Percentiles rank a stretch among this genome's conserved stretches.
phyloP scores from a whole-genome alignment of 2,113 vertebrate genomes.

The Erythrolamprus reginae region DNA sequence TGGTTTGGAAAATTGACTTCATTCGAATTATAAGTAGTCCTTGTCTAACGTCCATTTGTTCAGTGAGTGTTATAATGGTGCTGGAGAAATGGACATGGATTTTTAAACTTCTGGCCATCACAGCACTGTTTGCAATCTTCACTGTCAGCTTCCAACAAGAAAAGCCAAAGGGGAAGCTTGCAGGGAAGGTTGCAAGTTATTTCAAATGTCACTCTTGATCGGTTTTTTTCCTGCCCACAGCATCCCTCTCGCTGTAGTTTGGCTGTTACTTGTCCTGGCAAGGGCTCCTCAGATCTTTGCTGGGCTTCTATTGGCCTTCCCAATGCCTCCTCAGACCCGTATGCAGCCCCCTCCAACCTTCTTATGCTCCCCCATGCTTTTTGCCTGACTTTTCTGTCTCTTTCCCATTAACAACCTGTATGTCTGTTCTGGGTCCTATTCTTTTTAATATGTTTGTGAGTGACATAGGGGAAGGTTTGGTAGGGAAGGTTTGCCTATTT shows the following conservation, averaged over 20 bases:
- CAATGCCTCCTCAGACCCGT: neutral
- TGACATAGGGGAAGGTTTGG: too few relatives aligned
- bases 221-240: neutral
- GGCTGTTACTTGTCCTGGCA: neutral
- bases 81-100: neutral
- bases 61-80: neutral
- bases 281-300: neutral
- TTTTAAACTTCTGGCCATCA: neutral
- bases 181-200: neutral
- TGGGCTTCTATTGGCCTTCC: neutral
- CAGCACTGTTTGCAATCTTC: neutral
- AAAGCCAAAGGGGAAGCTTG: neutral
- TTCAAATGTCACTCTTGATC: neutral
- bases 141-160: neutral
- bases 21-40: neutral
- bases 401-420: neutral
- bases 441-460: too few relatives aligned
- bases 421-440: too few relatives aligned
- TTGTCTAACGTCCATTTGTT: neutral
- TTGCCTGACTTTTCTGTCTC: neutral
- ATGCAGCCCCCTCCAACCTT: neutral
- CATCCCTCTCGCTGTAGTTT: neutral
- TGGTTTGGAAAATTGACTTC: neutral
- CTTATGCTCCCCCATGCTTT: neutral
- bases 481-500: too few relatives aligned